Evolutionary conservation across 2,113 vertebrate species (phyloP).

Genomic region (Osmerus mordax): DNA sequence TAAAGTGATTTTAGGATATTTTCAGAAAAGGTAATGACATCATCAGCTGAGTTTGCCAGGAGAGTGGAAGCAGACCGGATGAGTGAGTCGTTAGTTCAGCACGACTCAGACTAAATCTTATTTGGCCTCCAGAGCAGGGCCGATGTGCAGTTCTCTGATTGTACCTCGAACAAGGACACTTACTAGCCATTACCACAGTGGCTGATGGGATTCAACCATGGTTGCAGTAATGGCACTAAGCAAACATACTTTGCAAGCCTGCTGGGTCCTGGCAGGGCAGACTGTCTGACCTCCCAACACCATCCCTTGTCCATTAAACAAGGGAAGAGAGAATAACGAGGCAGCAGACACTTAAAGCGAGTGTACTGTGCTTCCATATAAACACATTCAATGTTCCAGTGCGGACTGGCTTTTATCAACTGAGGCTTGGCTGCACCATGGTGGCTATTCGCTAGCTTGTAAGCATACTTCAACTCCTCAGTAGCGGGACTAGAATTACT

Average conservation of each 20-base stretch:
- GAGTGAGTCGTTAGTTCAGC: constrained; percentile 30
- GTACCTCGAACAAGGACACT: constrained; percentile 8
- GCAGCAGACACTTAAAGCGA: constrained; percentile 47
- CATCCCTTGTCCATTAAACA: constrained; percentile 56
- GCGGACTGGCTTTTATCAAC: constrained; percentile 33
- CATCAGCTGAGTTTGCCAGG: constrained; percentile 43
- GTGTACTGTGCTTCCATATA: constrained; percentile 35
- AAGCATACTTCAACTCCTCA: constrained; percentile 17
- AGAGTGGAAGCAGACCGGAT: constrained; percentile 22
- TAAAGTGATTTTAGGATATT: no score
- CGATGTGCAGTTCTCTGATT: constrained; percentile 18
- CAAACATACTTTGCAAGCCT: constrained; percentile 29
- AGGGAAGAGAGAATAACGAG: constrained; percentile 23
- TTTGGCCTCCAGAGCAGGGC: constrained; percentile 34
- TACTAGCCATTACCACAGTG: constrained; percentile 29
- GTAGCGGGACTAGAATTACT: constrained; percentile 10
- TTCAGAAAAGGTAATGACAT: constrained; percentile 31
- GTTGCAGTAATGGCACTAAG: constrained; percentile 34
- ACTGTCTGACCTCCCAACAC: constrained; percentile 47
- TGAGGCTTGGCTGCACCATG: background rate
- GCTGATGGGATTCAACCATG: constrained; percentile 21
- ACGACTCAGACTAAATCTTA: constrained; percentile 43
- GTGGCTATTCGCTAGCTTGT: background rate
- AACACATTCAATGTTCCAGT: constrained; percentile 39
- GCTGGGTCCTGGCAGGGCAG: constrained; percentile 29